Evolutionary conservation across 2,888 invertebrate genomes (phyloP), one percentile per base, ranked within the genome.

Genomic region (Ashinkailepas kermadecensis): DNA sequence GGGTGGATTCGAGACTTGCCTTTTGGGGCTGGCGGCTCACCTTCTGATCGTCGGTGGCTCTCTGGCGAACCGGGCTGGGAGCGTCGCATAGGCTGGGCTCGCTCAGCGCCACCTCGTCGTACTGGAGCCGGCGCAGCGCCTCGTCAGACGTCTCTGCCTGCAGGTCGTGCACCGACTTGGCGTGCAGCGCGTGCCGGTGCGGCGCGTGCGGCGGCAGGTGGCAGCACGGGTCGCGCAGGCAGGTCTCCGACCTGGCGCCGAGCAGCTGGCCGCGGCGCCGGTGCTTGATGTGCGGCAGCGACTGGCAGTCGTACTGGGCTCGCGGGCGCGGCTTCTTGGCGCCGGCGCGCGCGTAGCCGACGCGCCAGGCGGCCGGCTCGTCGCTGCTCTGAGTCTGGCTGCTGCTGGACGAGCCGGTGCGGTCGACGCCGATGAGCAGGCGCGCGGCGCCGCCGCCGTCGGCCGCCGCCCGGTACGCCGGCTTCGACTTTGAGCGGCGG

Each of bases 351-450:
- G 54, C 18, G 74, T 54, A 54, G 54, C 21, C 39, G 74, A 7
- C 15, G 59, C 59, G 15, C 74, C 74, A 74, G 74, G 1, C 54
- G 74, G 74, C 54, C 54, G 54, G 39, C 54, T 74, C 74, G 39
- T 74, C 74, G 74, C 74, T 74, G 74, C 74, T 74, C 74, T 74
- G 74, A 13, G 74, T 74, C 18, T 25, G 74, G 54, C 54, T 74
- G 74, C 74, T 74, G 74, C 74, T 74, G 15, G 74, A 74, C 8
- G 74, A 74, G 74, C 74, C 74, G 39, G 74, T 74, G 6, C 74
- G 74, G 74, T 74, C 74, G 74, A 74, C 54, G 21, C 7, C 9
- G 74, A 74, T 13, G 13, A 70, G 70, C 13, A 70, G 70, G 15
- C 70, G 70, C 10, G 39, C 70, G 13, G 70, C 13, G 65, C n/a